phyloP scores from a whole-genome alignment of 2,797 vertebrate species.

The Limosa lapponica region DNA sequence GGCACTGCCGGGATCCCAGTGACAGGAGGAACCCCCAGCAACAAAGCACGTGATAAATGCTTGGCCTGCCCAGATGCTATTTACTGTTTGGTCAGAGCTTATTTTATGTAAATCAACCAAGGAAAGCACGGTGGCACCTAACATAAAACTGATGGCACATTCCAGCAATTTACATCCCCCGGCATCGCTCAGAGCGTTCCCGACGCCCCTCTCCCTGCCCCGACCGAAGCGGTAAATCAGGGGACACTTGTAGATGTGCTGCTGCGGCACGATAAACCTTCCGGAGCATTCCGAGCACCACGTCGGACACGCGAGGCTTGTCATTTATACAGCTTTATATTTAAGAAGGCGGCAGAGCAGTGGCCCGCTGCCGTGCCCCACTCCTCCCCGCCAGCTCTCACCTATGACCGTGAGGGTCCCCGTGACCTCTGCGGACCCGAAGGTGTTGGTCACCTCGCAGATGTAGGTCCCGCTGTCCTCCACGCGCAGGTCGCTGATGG shows the following conservation, averaged over 20 bases:
- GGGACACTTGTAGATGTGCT: rapidly evolving
- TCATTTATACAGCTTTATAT: rapidly evolving
- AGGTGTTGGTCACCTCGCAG: slow-evolving; percentile 98
- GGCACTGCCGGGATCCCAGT: background rate
- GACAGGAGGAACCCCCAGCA: background rate
- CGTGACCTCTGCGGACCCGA: slow-evolving; percentile 94
- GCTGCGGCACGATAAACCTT: background rate
- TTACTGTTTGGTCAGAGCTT: slow-evolving; percentile 12
- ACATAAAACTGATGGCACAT: background rate
- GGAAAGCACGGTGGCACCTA: background rate
- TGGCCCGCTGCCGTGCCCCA: rapidly evolving
- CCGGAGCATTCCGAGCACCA: background rate
- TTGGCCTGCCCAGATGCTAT: slow-evolving; percentile 9
- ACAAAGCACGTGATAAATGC: background rate
- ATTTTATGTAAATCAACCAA: background rate
- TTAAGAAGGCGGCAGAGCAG: background rate
- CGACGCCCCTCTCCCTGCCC: background rate
- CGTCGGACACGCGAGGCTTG: background rate
- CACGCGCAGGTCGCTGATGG: slow-evolving; percentile 89
- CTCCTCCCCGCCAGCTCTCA: slow-evolving; percentile 70
- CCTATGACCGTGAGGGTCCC: slow-evolving; percentile 93
- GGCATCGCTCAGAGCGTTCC: background rate
- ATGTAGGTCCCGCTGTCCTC: slow-evolving; percentile 97
- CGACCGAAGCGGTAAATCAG: background rate
- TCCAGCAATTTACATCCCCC: background rate